These are phyloP conservation scores for Pterostichus niger DNA, from an alignment of 2,888 invertebrate genomes.

Conservation along the genomic window DNA sequence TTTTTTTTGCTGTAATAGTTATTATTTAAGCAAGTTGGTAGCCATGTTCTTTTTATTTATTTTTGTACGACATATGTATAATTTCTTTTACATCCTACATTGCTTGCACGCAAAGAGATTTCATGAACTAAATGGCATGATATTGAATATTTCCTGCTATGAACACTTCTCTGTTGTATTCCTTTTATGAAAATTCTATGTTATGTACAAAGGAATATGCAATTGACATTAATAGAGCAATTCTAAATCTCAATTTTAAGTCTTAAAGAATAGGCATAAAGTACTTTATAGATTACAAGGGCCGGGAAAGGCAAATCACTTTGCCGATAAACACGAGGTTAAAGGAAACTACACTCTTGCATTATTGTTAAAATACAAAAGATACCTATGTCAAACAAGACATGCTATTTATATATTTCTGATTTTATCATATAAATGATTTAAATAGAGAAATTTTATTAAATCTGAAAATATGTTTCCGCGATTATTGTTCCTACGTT, in stretches of 20 bases:
- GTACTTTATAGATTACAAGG: constrained; percentile 17
- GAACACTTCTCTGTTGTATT: constrained; percentile 36
- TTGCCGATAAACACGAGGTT: constrained; percentile 7
- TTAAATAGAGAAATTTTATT: no score
- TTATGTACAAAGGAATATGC: constrained; percentile 30
- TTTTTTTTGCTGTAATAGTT: constrained; percentile 14
- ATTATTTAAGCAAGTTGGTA: constrained; percentile 28
- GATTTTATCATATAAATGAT: no score
- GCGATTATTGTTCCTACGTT: no score
- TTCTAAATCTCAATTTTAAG: constrained; percentile 10
- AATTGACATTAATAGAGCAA: constrained; percentile 33
- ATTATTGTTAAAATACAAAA: not conserved
- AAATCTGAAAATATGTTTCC: no score
- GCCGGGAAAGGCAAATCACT: not conserved
- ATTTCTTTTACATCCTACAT: constrained; percentile 54
- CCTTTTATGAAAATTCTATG: constrained; percentile 29
- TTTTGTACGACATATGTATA: constrained; percentile 32
- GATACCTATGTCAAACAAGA: not conserved
- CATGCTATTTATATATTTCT: not conserved
- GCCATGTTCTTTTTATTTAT: constrained; percentile 5
- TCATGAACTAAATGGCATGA: constrained; percentile 43
- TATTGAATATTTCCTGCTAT: constrained; percentile 54
- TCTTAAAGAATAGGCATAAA: constrained; percentile 28
- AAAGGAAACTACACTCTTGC: not conserved
- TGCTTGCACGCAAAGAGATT: constrained; percentile 51